Base-by-base conservation (phyloP, 2,113 vertebrate species). In the Agapornis roseicollis region DNA sequence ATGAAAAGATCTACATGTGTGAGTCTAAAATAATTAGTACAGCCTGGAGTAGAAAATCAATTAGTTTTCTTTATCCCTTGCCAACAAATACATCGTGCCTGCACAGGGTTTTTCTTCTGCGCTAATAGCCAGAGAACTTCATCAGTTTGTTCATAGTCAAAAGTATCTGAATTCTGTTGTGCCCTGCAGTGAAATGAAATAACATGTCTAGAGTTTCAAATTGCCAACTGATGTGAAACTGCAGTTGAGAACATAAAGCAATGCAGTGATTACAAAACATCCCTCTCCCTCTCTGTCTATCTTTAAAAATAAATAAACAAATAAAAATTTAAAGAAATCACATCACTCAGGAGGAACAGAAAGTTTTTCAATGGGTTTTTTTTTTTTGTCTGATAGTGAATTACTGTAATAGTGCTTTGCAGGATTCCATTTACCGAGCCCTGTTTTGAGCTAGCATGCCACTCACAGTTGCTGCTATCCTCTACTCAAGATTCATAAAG, bases 111-210 rank as follows among this genome's bases (percentile, higher is more conserved):
- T 72, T 89, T 82, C 53, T 82, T 69, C 41, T 56, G 9, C 31
- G 33, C 76, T 92, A 87, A 80, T 52, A 81, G 61, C 44, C 23
- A 33, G 50, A 80, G 41, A 89, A 82, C 31, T 82, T 90, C 31
- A 87, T 24, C 41, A 49, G 66, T 94, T 79, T 89, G 73, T 77
- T 96, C 74, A 49, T 13, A 87, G 70, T 49, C 63, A 87, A 47
- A 92, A 89, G 53, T 72, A 46, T 92, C 61, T 81, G 39, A 92
- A 91, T 37, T 35, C 14, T 71, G 9, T 56, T 89, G 74, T 94
- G 46, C 91, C 93, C 84, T 73, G 69, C 77, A 91, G 91, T 87
- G 74, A 91, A 96, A 91, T 80, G 70, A 61, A 94, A 95, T 95
- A 94, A 76, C 78, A 46, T 53, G 70, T 95, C 87, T 82, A 37